Percentiles rank a stretch among this genome's conserved stretches.
Conservation (phyloP, 1,140 invertebrate species). For the Zeugodacus cucurbitae region DNA sequence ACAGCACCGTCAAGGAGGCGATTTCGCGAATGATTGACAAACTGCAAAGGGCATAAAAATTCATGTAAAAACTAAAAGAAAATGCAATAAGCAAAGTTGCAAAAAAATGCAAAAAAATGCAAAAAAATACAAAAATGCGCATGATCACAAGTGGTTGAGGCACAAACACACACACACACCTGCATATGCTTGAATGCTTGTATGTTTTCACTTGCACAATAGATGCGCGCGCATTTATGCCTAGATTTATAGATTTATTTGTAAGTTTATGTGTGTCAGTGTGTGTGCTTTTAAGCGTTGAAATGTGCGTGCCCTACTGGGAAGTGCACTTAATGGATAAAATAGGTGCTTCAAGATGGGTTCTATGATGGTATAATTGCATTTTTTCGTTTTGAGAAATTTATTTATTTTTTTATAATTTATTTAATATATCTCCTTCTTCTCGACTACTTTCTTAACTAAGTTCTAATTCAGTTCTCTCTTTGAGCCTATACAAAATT, state of each 20-base stretch:
- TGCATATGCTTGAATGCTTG: no score
- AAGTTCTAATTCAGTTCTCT: no score
- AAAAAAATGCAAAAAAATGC: neutral
- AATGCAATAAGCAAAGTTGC: neutral
- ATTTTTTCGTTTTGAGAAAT: no score
- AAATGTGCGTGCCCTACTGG: neutral
- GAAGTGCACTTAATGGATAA: neutral
- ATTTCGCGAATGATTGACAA: slow-evolving; percentile 27
- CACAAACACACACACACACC: neutral
- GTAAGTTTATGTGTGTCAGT: neutral
- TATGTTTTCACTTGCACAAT: neutral
- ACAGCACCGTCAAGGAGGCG: neutral
- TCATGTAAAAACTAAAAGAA: neutral
- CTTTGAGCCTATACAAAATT: no score
- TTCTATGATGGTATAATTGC: no score
- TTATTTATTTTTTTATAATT: no score
- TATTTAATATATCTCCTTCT: no score
- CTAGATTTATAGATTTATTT: neutral
- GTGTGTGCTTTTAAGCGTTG: neutral
- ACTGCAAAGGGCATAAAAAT: slow-evolving; percentile 2
- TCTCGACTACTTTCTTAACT: no score
- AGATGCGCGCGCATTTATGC: neutral
- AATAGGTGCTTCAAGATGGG: no score
- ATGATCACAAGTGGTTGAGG: neutral
- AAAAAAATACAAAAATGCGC: neutral